phyloP scores from a whole-genome alignment of 2,113 vertebrate species.

The Microcebus lehilahytsara region DNA sequence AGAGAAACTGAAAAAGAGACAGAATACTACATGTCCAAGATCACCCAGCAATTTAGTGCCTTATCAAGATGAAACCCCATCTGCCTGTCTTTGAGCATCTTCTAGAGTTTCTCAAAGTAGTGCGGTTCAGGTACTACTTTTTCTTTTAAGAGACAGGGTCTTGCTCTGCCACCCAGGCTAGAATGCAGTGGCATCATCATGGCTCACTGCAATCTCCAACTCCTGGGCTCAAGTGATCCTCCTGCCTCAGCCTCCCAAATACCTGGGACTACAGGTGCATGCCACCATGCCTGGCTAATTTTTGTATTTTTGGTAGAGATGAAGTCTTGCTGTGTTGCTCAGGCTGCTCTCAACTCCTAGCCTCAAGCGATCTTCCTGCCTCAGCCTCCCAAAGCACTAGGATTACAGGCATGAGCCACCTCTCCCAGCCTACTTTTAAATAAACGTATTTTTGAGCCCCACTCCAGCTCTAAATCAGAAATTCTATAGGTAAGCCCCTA shows the following conservation, averaged over 20 bases:
- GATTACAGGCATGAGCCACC: background rate
- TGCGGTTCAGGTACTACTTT: background rate
- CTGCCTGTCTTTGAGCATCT: background rate
- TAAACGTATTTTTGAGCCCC: background rate
- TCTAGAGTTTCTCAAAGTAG: background rate
- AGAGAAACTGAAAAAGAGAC: background rate
- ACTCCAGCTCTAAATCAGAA: background rate
- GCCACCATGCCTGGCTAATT: no score
- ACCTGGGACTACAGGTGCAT: no score
- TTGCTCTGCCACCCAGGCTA: no score
- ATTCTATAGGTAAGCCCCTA: background rate
- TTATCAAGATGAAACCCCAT: background rate
- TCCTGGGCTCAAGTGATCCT: no score
- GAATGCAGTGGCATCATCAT: no score
- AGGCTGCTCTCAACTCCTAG: background rate
- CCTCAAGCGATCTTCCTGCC: background rate
- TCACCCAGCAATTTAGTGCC: background rate
- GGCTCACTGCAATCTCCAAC: no score
- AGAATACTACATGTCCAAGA: background rate
- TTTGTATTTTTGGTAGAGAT: no score
- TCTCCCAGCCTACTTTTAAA: background rate
- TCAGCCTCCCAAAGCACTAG: background rate
- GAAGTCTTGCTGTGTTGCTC: background rate
- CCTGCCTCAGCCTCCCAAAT: no score
- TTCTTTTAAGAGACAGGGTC: background rate